A percentile compares a stretch with the other conserved stretches of the same genome.
These are phyloP conservation scores for Pentalonia nigronervosa DNA, from an alignment of 1,140 invertebrate genomes.

Conservation along the genomic window DNA sequence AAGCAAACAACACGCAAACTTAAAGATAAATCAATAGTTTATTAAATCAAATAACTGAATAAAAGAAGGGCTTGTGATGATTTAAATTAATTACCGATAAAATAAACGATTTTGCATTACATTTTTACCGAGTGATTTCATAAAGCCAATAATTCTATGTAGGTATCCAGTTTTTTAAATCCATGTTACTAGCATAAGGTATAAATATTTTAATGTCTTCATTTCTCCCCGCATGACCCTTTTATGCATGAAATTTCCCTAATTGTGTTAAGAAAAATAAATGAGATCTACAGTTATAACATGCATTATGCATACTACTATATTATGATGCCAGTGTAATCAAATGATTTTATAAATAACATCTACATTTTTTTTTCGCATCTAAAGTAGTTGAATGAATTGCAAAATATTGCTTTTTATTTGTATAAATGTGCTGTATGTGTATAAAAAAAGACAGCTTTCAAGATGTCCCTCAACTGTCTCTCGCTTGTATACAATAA, in stretches of 20 bases:
- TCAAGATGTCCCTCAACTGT: neutral
- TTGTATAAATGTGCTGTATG: neutral
- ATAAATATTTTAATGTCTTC: neutral
- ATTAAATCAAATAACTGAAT: neutral
- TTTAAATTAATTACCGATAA: neutral
- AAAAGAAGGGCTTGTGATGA: neutral
- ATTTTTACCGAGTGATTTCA: neutral
- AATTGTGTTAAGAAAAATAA: neutral
- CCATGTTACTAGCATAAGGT: neutral
- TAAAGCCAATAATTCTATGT: neutral
- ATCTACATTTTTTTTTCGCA: neutral
- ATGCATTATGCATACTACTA: neutral
- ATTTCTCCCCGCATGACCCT: neutral
- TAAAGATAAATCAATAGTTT: neutral
- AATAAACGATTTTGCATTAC: neutral
- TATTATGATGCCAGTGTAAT: neutral
- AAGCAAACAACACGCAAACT: neutral
- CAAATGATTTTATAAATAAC: neutral
- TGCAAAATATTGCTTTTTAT: constrained; percentile 12
- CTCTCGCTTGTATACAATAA: constrained; percentile 10
- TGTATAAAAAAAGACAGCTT: neutral
- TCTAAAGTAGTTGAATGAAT: neutral
- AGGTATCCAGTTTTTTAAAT: neutral
- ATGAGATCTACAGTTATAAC: neutral
- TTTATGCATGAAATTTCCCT: neutral